Evolutionary conservation across 2,797 vertebrate genomes (phyloP).

Genomic region (Karalla daura): DNA sequence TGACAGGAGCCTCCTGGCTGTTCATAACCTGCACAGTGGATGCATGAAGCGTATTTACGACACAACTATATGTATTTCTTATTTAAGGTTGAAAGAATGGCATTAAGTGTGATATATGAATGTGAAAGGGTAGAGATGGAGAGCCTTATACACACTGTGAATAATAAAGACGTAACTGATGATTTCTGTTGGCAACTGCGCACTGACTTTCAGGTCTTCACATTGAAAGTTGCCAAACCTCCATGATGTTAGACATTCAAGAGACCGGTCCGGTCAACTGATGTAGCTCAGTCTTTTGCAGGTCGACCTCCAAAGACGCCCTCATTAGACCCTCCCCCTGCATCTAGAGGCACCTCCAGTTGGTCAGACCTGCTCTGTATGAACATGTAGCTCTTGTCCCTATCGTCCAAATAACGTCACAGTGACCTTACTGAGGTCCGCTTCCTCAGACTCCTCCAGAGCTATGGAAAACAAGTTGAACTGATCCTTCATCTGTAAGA

Average conservation of each 20-base stretch:
- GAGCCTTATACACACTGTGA: conserved; percentile 19
- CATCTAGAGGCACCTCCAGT: neutral
- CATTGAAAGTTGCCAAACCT: neutral
- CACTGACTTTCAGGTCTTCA: neutral
- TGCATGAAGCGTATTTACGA: neutral
- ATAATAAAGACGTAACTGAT: conserved; percentile 30
- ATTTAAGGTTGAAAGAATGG: neutral
- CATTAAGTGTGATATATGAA: conserved; percentile 1
- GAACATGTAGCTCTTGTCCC: neutral
- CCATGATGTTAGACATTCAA: neutral
- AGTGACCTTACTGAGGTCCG: neutral
- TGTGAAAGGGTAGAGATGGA: neutral
- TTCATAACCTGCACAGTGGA: neutral
- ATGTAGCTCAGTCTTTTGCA: neutral
- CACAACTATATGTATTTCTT: neutral
- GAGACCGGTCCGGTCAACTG: neutral
- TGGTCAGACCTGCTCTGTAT: neutral
- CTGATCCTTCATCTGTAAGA: neutral
- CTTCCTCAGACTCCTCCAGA: neutral
- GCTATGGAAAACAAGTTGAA: neutral
- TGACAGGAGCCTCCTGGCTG: neutral
- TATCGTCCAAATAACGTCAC: neutral
- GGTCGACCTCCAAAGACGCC: neutral
- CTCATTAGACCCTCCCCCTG: neutral
- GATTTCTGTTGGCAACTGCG: neutral